These are phyloP conservation scores for Clarias magur DNA, from an alignment of 2,113 vertebrate species.

Conservation along the genomic window DNA sequence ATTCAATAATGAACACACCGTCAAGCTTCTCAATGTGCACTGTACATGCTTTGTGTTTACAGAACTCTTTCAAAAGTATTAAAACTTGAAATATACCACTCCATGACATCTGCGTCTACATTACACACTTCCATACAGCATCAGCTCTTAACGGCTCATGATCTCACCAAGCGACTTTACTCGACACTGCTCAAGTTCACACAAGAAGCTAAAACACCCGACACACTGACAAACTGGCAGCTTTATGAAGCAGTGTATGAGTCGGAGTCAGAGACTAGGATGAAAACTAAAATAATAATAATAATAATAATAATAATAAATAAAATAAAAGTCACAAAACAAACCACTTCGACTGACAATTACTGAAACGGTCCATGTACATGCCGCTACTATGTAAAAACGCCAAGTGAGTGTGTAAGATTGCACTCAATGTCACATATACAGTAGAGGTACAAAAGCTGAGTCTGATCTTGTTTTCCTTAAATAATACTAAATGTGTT, in stretches of 20 bases:
- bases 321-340: not conserved
- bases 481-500: not conserved
- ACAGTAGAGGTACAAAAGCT: not conserved
- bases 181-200: not conserved
- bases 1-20: not conserved
- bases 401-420: not conserved
- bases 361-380: not conserved
- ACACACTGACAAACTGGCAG: not conserved
- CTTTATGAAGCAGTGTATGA: conserved; percentile 4
- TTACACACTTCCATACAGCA: not conserved
- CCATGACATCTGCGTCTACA: not conserved
- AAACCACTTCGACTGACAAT: not conserved
- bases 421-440: not conserved
- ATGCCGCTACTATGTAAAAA: not conserved
- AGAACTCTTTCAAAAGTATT: not conserved
- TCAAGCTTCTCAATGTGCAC: not conserved
- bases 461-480: not conserved
- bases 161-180: not conserved
- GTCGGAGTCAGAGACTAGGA: not conserved
- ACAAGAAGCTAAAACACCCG: not conserved
- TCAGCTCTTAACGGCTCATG: not conserved
- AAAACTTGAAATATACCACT: not conserved
- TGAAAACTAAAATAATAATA: too few relatives aligned
- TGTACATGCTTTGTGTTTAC: not conserved
- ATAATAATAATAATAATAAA: too few relatives aligned